Base-by-base conservation (phyloP, 1,140 invertebrate species). In the Temnothorax longispinosus region DNA sequence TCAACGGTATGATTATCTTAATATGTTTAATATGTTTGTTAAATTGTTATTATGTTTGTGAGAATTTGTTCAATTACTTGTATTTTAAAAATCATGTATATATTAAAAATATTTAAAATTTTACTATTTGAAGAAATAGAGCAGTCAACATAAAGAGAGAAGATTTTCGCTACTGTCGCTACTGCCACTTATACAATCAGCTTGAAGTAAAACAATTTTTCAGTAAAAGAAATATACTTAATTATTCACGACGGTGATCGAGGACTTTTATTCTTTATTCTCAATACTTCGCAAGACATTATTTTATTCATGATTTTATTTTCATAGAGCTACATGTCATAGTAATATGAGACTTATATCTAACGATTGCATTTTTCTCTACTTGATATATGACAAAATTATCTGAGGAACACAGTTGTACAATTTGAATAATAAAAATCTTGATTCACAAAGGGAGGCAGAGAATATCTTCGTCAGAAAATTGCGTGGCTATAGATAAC, bases 341-440 rank as follows among this genome's bases (percentile, higher is more conserved):
- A 21, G 18, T 44, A 27, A 75, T 58, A 58, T 58, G 21, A 21
- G 62, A 47, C 15, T 7, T 18, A 0, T 18, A 77, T 71, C 6
- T 47, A 47, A n/a, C 32, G 10, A 47, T 21, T 32, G 7, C 10
- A 62, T 18, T 32, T 27, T 50, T 2, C 11, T 69, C 11, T 71
- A 27, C 7, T 44, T 76, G 41, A 71, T 50, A 4, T 21, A 75
- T 27, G 38, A 56, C 6, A 32, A 60, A 11, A 76, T 60, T 32
- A 62, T 62, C 21, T 6, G 0, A 11, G 6, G 10, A 77, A 62
- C 0, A n/a, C 15, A 77, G 32, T 62, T 32, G 54, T 56, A 5
- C 21, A 62, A n/a, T 7, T 0, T 77, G 13, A 77, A 77, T 77
- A 77, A 77, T 77, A 11, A 62, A 76, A 60, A 10, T 76, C 21